Conservation (phyloP, 2,113 vertebrate species). For the Chascanopsetta lugubris region DNA sequence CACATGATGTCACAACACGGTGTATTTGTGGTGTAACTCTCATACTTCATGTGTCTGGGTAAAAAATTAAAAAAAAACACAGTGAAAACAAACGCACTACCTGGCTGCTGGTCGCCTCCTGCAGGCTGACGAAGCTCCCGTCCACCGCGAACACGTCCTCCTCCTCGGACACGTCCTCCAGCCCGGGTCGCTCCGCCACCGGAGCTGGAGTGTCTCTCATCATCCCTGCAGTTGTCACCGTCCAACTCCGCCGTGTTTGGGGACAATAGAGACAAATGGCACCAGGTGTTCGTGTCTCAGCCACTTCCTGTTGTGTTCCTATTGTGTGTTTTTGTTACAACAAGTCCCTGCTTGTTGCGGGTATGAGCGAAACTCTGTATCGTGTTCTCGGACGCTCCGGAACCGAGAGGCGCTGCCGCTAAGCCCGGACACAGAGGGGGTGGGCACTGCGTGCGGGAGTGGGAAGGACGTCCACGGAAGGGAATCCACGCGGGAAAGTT, state of each 20-base stretch:
- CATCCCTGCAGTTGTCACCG: slow-evolving; percentile 33
- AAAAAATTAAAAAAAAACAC: not conserved
- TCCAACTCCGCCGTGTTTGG: not conserved
- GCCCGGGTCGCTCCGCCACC: slow-evolving; percentile 40
- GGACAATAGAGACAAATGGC: not conserved
- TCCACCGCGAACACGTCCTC: slow-evolving; percentile 58
- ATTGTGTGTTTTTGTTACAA: not conserved
- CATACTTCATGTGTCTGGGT: no score
- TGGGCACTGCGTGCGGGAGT: no score
- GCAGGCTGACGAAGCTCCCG: not conserved
- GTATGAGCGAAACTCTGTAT: no score
- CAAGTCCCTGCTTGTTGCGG: not conserved
- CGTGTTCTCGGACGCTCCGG: no score
- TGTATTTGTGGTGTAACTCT: not conserved
- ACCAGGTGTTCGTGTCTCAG: not conserved
- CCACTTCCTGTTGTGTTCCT: slow-evolving; percentile 1
- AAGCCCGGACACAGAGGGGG: not conserved
- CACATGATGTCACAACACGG: not conserved
- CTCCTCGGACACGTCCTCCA: slow-evolving; percentile 66
- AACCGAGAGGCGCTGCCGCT: no score
- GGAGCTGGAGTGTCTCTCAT: slow-evolving; percentile 39
- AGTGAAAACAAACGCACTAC: slow-evolving; percentile 20
- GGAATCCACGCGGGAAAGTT: not conserved
- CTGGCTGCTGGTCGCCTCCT: slow-evolving; percentile 10
- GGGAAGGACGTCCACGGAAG: not conserved